Evolutionary conservation across 2,888 invertebrate genomes (phyloP).

Genomic region (Abscondita cerata): DNA sequence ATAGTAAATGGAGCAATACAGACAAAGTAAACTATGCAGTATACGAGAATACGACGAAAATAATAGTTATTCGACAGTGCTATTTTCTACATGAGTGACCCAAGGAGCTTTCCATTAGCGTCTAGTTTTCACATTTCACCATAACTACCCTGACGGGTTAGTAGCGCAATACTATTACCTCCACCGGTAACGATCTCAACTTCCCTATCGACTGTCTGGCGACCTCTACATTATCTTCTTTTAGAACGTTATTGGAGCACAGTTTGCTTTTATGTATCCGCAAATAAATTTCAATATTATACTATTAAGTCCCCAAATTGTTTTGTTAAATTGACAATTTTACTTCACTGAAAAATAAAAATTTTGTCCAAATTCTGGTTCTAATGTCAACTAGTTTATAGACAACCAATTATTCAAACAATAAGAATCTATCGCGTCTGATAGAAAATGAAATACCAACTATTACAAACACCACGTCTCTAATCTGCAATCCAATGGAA

Average conservation of each 20-base stretch:
- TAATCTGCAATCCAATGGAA: too few relatives aligned
- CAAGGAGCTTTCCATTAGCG: constrained; percentile 44
- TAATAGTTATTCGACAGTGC: constrained; percentile 42
- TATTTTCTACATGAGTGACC: constrained; percentile 44
- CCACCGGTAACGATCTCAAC: constrained; percentile 44
- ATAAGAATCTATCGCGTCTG: too few relatives aligned
- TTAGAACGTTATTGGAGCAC: constrained; percentile 16
- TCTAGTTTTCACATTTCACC: constrained; percentile 45
- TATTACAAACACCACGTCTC: too few relatives aligned
- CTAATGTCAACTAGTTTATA: too few relatives aligned
- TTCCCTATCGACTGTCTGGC: constrained; percentile 28
- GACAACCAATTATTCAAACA: too few relatives aligned
- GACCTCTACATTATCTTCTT: constrained; percentile 22
- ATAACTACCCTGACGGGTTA: constrained; percentile 46
- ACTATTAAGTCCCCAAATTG: constrained; percentile 4
- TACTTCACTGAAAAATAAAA: not conserved
- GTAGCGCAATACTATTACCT: constrained; percentile 46
- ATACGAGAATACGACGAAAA: constrained; percentile 33
- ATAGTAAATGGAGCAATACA: constrained; percentile 29
- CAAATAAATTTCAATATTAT: not conserved
- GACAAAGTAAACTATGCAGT: constrained; percentile 35
- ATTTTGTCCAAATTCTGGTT: too few relatives aligned
- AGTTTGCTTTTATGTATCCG: constrained; percentile 8
- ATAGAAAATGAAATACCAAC: too few relatives aligned
- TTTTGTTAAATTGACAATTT: constrained; percentile 3